Evolutionary conservation across 1,140 invertebrate genomes (phyloP), one percentile per base, ranked within the genome.

Genomic region (Cyphomyrmex costatus): DNA sequence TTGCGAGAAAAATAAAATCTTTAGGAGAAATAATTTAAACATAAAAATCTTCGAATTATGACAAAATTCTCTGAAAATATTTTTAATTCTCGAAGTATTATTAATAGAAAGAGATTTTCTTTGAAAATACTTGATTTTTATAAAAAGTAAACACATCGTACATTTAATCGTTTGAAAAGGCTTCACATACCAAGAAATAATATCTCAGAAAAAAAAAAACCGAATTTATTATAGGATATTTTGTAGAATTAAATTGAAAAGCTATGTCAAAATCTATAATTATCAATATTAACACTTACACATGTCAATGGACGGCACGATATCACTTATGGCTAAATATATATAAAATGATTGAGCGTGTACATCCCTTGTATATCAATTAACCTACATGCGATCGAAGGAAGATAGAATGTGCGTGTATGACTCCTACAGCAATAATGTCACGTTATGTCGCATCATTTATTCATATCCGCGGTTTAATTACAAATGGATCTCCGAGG

Each of bases 381-480:
- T 73, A 83, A 83, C 68, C 68, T 74, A 83, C 68, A 80, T 80
- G 68, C 53, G 68, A 83, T 82, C 53, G n/a, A 21, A 36, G 33
- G 58, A 24, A 83, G 68, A 73, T 74, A 73, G 24, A 73, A 19
- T 8, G 14, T 33, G 79, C 79, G 68, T 60, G 68, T 46, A 24
- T 7, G 53, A 36, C 73, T 49, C 53, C 79, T 73, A 73, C 33
- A 70, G 53, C 53, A 83, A 60, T 60, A 83, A 73, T 42, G 79
- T 83, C 68, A 83, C 71, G 46, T 33, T 19, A 58, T 60, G 42
- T 74, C 79, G 36, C 36, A 27, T 82, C 36, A 36, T 82, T 82
- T 82, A 82, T 82, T 60, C 36, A 60, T 46, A 33, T 8, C 61
- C 53, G n/a, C 3, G 27, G 27, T 61, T 83, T 83, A 83, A 83